phyloP scores from a whole-genome alignment of 2,797 vertebrate genomes.

The Tympanoctomys barrerae region DNA sequence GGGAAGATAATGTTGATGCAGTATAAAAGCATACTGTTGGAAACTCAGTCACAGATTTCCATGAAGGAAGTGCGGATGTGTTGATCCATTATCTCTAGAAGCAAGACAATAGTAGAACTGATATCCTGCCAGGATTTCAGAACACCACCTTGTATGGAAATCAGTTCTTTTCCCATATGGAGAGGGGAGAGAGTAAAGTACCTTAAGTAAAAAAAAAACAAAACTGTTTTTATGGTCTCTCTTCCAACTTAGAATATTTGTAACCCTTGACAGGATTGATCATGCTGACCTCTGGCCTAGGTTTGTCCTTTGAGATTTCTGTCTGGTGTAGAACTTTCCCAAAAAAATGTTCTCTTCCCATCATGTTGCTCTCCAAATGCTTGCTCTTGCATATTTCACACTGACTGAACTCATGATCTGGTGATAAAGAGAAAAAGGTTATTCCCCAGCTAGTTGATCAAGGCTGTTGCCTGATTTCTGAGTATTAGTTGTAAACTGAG shows the following conservation, averaged over 20 bases:
- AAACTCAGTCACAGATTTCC: constrained; percentile 38
- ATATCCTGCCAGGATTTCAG: constrained; percentile 50
- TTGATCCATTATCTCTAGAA: constrained; percentile 44
- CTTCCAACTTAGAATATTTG: constrained; percentile 28
- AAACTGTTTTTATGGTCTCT: constrained; percentile 5
- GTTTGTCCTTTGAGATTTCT: not conserved
- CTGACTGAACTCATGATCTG: not conserved
- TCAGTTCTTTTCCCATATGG: constrained; percentile 63
- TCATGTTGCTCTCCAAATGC: not conserved
- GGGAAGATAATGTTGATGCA: not conserved
- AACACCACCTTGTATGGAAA: constrained; percentile 68
- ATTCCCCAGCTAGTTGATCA: not conserved
- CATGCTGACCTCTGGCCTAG: not conserved
- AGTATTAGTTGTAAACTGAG: not conserved
- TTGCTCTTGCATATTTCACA: not conserved
- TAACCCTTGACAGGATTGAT: not conserved
- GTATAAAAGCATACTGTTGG: not conserved
- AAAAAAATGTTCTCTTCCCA: not conserved
- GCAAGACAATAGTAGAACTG: constrained; percentile 54
- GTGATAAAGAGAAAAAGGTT: not conserved
- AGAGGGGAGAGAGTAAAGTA: constrained; percentile 35
- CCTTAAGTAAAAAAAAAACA: constrained; percentile 56
- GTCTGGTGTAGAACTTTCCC: not conserved
- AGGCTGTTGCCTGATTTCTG: constrained; percentile 16
- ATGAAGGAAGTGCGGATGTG: constrained; percentile 49